phyloP scores from a whole-genome alignment of 2,113 vertebrate genomes.

The Archocentrus centrarchus region DNA sequence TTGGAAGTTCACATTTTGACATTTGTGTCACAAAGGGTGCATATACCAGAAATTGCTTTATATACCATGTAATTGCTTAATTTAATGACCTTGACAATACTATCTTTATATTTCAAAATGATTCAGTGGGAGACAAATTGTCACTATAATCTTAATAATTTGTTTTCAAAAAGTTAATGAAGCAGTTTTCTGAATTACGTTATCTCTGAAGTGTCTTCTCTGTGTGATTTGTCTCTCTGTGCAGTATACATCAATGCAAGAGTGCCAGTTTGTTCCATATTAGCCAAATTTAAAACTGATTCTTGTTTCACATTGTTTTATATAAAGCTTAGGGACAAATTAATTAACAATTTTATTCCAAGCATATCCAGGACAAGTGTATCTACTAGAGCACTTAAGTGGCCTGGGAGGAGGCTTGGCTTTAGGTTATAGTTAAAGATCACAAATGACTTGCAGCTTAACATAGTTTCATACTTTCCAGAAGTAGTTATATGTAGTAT shows the following conservation, averaged over 20 bases:
- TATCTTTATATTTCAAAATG: neutral
- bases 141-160: neutral
- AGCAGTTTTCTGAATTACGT: conserved; percentile 7
- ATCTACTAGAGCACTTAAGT: neutral
- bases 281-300: neutral
- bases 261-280: neutral
- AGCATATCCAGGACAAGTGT: neutral
- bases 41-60: neutral
- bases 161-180: neutral
- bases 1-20: neutral
- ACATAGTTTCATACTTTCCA: neutral
- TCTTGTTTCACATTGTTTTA: neutral
- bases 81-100: neutral
- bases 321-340: neutral
- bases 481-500: neutral
- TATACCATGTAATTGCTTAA: too few relatives aligned
- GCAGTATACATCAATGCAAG: neutral
- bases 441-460: neutral
- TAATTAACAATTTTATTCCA: neutral
- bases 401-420: neutral
- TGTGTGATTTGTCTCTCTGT: neutral
- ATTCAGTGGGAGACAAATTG: neutral
- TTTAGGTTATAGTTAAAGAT: neutral
- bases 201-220: neutral
- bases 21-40: neutral